Base-by-base conservation (phyloP, 2,888 invertebrate species). In the Ophion ventricosus region DNA sequence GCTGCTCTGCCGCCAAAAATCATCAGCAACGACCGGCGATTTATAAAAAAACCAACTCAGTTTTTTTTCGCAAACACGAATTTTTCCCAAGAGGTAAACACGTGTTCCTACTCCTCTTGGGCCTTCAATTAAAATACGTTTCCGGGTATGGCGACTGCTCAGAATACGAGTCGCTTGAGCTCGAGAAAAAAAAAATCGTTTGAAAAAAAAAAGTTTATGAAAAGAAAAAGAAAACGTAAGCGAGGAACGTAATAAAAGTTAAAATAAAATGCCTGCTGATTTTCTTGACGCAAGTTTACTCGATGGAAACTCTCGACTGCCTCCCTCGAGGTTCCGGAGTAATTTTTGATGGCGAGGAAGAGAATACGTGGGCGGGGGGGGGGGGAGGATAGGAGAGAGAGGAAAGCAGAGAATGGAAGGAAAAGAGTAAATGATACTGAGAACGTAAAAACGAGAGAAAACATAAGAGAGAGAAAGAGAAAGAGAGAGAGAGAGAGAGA, bases 251-350 rank as follows among this genome's bases (percentile, higher is more conserved):
- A 75, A 63, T 70, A 72, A 20, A 80, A 69, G 67, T 73, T 57
- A 17, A 64, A 78, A 77, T 63, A 69, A 80, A 77, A 80, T 72
- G 66, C 11, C 56, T 57, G 61, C 69, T 67, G 61, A 72, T 83
- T 83, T 79, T 70, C 64, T 75, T 64, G 64, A 49, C 59, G 79
- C 63, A 56, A 78, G 73, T 80, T 76, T 70, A 61, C 72, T 76
- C 75, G 72, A 61, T 75, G 54, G 80, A 73, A 77, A 82, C 74
- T 82, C 77, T 80, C 73, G 57, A 70, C 74, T 56, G 20, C 69
- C 43, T 64, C 64, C 66, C 57, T 43, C 69, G 57, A 74, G 73
- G 73, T 80, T 63, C 63, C 61, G 69, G 43, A 84, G 78, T 84
- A 74, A 81, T 81, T 84, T 57, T 78, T 70, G 74, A 78, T 49